Base-by-base conservation (phyloP, 2,888 invertebrate species). In the Apodemia duryi region DNA sequence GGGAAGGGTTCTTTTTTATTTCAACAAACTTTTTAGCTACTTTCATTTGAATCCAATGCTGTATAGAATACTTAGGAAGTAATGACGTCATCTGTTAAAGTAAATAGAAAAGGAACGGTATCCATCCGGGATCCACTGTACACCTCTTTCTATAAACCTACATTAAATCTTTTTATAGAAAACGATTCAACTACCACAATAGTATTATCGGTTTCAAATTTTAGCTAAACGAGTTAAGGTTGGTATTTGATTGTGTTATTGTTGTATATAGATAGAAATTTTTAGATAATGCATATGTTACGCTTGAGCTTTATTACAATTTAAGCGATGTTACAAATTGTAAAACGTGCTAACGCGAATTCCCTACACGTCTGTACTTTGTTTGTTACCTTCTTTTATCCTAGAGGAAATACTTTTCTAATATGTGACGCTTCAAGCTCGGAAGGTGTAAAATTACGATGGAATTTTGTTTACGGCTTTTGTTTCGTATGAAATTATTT, bases 261-360 rank as follows among this genome's bases (percentile, higher is more conserved):
- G 32, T 6, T 7, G 62, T 67, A 71, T 72, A 74, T 76, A 83
- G 74, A 70, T 73, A 67, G 65, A 65, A 72, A 70, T 69, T 74
- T 75, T 70, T 66, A 75, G 70, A 65, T 70, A 75, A 76, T 74
- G 79, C 82, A 83, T 85, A 82, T 84, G 85, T 87, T 86, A 84
- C 86, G 81, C 77, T 74, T 81, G 79, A 86, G 84, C 83, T 88
- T 88, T 87, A 88, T 88, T 88, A 88, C 87, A 88, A 88, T 89
- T 87, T 88, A 88, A 88, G 86, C 82, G 83, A 84, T 86, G 85
- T 86, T 84, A 89, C 88, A 88, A 89, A 89, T 89, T 88, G 87
- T 89, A 85, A 88, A 86, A 86, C 83, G 83, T 79, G 84, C 81
- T 78, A 82, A 85, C 81, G 80, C 73, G 83, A 80, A 89, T 88